Percentiles rank a stretch among this genome's conserved stretches.
These are phyloP conservation scores for Rotaria macrura DNA, from an alignment of 2,888 invertebrate genomes.

Conservation along the genomic window DNA sequence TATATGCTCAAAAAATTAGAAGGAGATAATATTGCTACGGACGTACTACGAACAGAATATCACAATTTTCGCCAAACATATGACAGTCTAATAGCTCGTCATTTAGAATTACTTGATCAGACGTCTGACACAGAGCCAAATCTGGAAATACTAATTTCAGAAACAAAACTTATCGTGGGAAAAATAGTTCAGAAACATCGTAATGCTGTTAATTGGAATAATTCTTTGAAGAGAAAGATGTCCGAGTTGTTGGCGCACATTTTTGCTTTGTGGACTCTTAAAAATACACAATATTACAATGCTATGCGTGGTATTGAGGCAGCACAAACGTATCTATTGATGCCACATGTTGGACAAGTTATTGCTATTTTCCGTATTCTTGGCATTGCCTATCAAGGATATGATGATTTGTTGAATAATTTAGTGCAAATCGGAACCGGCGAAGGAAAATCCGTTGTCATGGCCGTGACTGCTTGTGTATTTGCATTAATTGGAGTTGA, in stretches of 20 bases:
- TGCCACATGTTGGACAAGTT: conserved; percentile 12
- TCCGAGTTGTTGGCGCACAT: neutral
- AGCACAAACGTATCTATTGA: neutral
- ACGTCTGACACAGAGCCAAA: neutral
- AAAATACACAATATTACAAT: conserved; percentile 2
- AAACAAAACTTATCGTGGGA: neutral
- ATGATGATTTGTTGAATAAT: neutral
- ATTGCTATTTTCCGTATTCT: conserved; percentile 1
- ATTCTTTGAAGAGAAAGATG: neutral
- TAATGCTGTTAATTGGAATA: neutral
- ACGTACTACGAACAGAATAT: neutral
- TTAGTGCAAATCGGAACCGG: conserved; percentile 10
- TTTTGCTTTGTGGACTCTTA: conserved; percentile 10
- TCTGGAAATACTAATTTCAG: neutral
- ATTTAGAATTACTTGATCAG: neutral
- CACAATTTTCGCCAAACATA: neutral
- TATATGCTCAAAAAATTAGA: neutral
- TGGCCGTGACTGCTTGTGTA: no score
- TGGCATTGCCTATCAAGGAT: neutral
- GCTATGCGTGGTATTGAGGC: no score
- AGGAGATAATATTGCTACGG: neutral
- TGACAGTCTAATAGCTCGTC: neutral
- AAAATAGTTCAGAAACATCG: neutral
- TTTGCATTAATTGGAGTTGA: neutral
- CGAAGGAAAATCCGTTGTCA: no score